These are phyloP conservation scores for Spondyliosoma cantharus DNA, from an alignment of 2,797 vertebrate species.

Conservation along the genomic window DNA sequence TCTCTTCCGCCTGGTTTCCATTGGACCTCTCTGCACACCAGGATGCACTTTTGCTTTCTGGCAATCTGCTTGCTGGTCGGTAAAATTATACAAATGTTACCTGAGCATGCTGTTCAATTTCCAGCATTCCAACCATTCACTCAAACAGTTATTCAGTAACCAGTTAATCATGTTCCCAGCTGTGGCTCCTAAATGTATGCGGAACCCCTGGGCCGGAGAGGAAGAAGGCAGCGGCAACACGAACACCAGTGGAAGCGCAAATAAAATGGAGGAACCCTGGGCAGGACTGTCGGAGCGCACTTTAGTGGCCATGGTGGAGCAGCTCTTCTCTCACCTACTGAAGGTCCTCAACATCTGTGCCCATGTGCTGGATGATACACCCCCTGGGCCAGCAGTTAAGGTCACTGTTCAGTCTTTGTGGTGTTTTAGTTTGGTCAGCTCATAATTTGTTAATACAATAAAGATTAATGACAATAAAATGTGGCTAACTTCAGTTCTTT, in stretches of 20 bases:
- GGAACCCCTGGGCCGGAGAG: slow-evolving; percentile 91
- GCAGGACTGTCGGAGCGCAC: slow-evolving; percentile 90
- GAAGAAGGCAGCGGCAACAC: slow-evolving; percentile 86
- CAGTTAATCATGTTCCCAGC: slow-evolving; percentile 78
- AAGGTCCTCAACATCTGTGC: slow-evolving; percentile 97
- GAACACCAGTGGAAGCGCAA: slow-evolving; percentile 63
- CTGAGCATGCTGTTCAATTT: not conserved
- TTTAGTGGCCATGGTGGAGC: slow-evolving; percentile 92
- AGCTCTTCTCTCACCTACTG: slow-evolving; percentile 94
- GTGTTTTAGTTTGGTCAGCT: not conserved
- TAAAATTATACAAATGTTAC: not conserved
- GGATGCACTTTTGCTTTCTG: slow-evolving; percentile 92
- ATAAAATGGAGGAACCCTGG: slow-evolving; percentile 94
- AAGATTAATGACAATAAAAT: no score
- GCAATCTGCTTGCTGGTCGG: slow-evolving; percentile 94
- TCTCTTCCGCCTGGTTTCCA: slow-evolving; percentile 97
- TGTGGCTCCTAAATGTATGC: slow-evolving; percentile 92
- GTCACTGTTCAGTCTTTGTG: slow-evolving; percentile 66
- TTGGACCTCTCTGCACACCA: slow-evolving; percentile 96
- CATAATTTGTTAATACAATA: no score
- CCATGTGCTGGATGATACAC: slow-evolving; percentile 94
- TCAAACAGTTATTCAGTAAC: not conserved
- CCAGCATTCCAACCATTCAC: no score
- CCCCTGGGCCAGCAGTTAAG: slow-evolving; percentile 93
- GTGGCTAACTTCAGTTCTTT: not conserved